phyloP scores from a whole-genome alignment of 1,140 invertebrate species.

The Sinella curviseta region DNA sequence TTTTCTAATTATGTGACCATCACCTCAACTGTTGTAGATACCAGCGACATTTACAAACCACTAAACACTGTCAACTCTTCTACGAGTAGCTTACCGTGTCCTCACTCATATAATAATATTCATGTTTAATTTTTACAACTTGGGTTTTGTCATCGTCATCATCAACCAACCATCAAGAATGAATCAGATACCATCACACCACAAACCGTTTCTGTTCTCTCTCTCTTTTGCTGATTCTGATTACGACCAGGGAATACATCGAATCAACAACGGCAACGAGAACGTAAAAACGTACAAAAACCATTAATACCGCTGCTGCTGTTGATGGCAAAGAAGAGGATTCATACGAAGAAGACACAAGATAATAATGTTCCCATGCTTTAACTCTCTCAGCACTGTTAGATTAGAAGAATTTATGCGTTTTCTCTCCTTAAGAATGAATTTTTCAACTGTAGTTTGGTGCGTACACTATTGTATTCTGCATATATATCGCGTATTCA shows the following conservation, averaged over 20 bases:
- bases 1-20: too few species aligned
- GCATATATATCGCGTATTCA: too few species aligned
- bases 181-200: background rate
- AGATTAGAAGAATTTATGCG: background rate
- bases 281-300: background rate
- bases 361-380: background rate
- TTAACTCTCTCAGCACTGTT: background rate
- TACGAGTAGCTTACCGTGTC: background rate
- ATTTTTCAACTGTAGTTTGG: too few species aligned
- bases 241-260: too few species aligned
- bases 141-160: background rate
- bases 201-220: background rate
- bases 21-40: too few species aligned
- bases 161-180: background rate
- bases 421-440: background rate
- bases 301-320: background rate
- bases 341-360: background rate
- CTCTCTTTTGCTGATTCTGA: too few species aligned
- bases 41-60: too few species aligned
- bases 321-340: too few species aligned
- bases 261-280: background rate
- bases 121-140: background rate
- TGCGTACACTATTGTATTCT: too few species aligned
- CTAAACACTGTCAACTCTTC: too few species aligned
- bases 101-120: background rate